Evolutionary conservation across 2,888 invertebrate species (phyloP), one percentile per base, ranked within the genome.

Genomic region (Temnothorax rugatulus): DNA sequence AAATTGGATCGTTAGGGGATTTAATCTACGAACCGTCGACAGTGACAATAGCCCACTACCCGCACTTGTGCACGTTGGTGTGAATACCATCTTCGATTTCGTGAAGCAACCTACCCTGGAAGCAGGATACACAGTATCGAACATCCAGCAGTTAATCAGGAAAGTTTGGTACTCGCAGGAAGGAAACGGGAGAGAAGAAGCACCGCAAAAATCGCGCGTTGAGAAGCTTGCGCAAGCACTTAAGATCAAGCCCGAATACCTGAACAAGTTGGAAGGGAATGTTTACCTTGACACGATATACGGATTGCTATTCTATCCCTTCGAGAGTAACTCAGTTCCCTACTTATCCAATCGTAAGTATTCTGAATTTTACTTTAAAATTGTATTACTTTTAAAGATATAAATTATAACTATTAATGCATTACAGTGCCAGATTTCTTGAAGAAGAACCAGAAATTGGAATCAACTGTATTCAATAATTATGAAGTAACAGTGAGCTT

Each of bases 401-500:
- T 76, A 21, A 71, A 77, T 88, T 90, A 34, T 91, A 41, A 44
- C 29, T 73, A n/a, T 38, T 83, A 68, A 63, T 74, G 34, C 29
- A 34, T 90, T 93, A 29, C 81, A 94, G 95, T 88, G 34, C 93
- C 93, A 73, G 87, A 95, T 44, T 94, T 95, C 82, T 93, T 95
- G 94, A 4, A 25, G 5, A 25, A 21, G 1, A 1, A 96, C 52
- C 59, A 92, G 96, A 96, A 18, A 68, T 96, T 96, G 94, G 96
- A 96, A 52, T 97, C 9, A 13, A 5, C 96, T 94, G 95, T 97
- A 18, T 93, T 66, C 15, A 1, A 95, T 71, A 96, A 96, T 91
- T 95, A 95, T 71, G 96, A 97, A 88, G 95, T 96, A 7, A 96
- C 96, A 13, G 94, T 97, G 21, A 96, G 96, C 94, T 96, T 97